A percentile compares a stretch with the other conserved stretches of the same genome.
These are phyloP conservation scores for Stenurella melanura DNA, from an alignment of 2,888 invertebrate genomes.

Conservation along the genomic window DNA sequence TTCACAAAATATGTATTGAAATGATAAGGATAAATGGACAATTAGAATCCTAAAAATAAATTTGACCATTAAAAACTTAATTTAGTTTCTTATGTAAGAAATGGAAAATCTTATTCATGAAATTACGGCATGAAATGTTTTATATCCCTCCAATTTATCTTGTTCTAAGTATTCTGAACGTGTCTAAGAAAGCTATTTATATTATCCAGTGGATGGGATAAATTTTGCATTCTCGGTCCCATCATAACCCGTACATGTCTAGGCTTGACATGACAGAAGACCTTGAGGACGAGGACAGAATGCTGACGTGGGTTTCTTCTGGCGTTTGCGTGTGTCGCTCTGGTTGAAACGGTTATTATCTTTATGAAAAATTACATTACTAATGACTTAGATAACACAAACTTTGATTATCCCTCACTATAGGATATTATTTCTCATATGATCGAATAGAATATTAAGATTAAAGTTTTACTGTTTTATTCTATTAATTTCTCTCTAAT, in stretches of 20 bases:
- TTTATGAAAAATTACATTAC: not conserved
- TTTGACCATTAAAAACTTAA: no score
- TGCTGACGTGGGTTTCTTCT: not conserved
- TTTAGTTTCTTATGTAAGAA: not conserved
- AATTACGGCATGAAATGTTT: not conserved
- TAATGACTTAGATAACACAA: not conserved
- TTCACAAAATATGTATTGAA: no score
- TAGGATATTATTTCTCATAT: not conserved
- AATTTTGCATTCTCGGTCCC: not conserved
- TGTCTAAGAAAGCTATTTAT: slow-evolving; percentile 6
- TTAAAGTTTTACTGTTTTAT: no score
- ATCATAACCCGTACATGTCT: slow-evolving; percentile 4
- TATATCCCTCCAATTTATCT: not conserved
- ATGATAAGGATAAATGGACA: no score
- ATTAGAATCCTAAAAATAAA: no score
- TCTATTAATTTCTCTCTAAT: no score
- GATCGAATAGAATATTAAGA: no score
- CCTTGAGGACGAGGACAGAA: not conserved
- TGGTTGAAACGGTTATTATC: not conserved
- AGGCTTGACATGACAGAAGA: slow-evolving; percentile 4
- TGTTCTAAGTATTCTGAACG: slow-evolving; percentile 4
- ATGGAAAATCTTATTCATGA: not conserved
- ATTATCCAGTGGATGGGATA: slow-evolving; percentile 6
- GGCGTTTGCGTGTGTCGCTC: not conserved
- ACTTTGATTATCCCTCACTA: not conserved